phyloP scores from a whole-genome alignment of 2,113 vertebrate genomes.

The Platichthys stellatus region DNA sequence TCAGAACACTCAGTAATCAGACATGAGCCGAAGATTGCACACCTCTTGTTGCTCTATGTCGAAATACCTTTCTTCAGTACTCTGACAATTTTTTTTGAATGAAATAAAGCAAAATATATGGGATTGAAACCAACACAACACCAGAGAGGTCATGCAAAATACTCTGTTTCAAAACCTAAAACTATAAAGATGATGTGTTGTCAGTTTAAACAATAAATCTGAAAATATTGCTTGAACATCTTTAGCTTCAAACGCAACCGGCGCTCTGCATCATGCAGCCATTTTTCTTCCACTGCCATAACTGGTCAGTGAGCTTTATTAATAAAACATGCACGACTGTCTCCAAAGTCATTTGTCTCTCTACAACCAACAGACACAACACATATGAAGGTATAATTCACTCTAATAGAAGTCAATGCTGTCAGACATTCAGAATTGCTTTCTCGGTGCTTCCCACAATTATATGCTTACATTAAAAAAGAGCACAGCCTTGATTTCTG shows the following conservation, averaged over 20 bases:
- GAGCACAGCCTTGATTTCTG: too few species aligned
- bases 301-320: constrained; percentile 49
- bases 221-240: constrained; percentile 1
- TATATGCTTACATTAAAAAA: too few species aligned
- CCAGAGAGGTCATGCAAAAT: too few species aligned
- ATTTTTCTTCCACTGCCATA: constrained; percentile 40
- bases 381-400: constrained; percentile 20
- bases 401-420: not conserved
- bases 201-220: too few species aligned
- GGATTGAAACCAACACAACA: not conserved
- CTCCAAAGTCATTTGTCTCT: constrained; percentile 47
- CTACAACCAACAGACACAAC: constrained; percentile 10
- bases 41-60: not conserved
- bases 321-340: constrained; percentile 69
- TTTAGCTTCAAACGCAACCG: constrained; percentile 17
- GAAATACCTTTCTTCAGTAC: not conserved
- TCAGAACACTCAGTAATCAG: not conserved
- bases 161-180: too few species aligned
- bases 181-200: too few species aligned
- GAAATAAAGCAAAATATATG: not conserved
- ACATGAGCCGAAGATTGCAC: not conserved
- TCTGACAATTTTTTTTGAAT: not conserved
- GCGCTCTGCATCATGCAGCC: constrained; percentile 63
- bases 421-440: not conserved
- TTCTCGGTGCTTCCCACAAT: too few species aligned